Conservation (phyloP, 2,888 invertebrate species). For the Dryadula phaetusa region DNA sequence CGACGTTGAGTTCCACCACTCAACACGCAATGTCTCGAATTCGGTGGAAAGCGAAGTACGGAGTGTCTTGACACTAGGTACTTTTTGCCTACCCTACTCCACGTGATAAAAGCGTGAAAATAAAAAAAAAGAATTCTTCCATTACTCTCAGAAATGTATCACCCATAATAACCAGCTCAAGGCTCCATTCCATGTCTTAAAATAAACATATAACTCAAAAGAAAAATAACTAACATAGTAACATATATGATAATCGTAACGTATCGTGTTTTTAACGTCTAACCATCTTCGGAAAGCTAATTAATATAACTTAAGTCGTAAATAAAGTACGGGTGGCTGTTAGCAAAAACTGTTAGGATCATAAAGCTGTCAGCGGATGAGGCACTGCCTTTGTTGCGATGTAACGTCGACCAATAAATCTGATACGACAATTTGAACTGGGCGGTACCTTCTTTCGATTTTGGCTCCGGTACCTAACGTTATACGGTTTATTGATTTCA, state of each 20-base stretch:
- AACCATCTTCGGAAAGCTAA: constrained; percentile 72
- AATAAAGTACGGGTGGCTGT: constrained; percentile 75
- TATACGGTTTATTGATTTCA: constrained; percentile 8
- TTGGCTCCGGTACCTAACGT: constrained; percentile 23
- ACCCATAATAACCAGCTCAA: no score
- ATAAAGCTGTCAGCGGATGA: constrained; percentile 83
- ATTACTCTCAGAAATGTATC: no score
- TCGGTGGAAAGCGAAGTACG: no score
- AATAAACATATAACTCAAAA: no score
- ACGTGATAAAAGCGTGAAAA: no score
- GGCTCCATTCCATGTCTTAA: no score
- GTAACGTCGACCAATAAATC: constrained; percentile 77
- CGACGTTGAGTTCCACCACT: no score
- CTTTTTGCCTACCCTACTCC: no score
- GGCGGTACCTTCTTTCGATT: constrained; percentile 46
- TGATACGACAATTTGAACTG: constrained; percentile 73
- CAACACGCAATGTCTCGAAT: no score
- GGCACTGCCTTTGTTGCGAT: constrained; percentile 80
- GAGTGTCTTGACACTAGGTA: no score
- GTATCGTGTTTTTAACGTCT: constrained; percentile 16
- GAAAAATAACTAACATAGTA: not conserved
- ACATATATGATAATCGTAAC: constrained; percentile 19
- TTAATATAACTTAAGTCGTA: constrained; percentile 82
- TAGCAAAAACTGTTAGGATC: constrained; percentile 84
- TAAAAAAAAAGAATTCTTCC: no score